These are phyloP conservation scores for Leptinotarsa undecemlineata DNA, from an alignment of 1,140 invertebrate genomes.

Conservation along the genomic window DNA sequence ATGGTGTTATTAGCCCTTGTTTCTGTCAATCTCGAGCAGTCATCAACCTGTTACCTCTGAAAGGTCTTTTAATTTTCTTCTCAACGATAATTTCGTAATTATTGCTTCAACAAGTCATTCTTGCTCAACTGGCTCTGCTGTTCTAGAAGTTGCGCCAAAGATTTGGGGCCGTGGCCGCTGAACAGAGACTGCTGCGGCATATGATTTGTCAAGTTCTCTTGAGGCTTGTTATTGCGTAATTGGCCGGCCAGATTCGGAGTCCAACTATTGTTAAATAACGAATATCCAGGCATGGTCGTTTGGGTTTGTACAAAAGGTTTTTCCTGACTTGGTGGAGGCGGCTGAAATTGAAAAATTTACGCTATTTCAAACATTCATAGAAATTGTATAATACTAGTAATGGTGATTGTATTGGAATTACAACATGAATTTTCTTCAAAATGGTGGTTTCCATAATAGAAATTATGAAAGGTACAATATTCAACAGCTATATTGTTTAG, in stretches of 20 bases:
- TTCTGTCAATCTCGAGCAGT: not conserved
- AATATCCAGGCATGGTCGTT: slow-evolving; percentile 46
- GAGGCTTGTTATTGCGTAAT: slow-evolving; percentile 35
- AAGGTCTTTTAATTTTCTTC: not conserved
- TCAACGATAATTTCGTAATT: not conserved
- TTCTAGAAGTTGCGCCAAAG: slow-evolving; percentile 77
- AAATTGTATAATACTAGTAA: no score
- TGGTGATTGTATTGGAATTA: no score
- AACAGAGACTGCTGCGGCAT: slow-evolving; percentile 70
- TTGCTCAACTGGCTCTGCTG: slow-evolving; percentile 61
- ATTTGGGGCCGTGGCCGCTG: slow-evolving; percentile 76
- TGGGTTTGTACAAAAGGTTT: slow-evolving; percentile 18
- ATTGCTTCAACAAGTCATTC: slow-evolving; percentile 27
- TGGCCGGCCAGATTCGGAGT: slow-evolving; percentile 48
- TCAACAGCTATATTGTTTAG: no score
- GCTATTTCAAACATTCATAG: no score
- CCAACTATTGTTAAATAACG: slow-evolving; percentile 53
- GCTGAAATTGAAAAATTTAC: slow-evolving; percentile 17
- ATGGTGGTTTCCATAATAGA: no score
- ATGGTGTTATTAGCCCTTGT: not conserved
- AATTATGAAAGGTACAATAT: no score
- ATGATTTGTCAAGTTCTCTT: slow-evolving; percentile 32
- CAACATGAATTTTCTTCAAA: no score
- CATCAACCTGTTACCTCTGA: not conserved
- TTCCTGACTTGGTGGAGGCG: slow-evolving; percentile 17